phyloP scores from a whole-genome alignment of 2,113 vertebrate species.

The Leptobrachium ailaonicum region DNA sequence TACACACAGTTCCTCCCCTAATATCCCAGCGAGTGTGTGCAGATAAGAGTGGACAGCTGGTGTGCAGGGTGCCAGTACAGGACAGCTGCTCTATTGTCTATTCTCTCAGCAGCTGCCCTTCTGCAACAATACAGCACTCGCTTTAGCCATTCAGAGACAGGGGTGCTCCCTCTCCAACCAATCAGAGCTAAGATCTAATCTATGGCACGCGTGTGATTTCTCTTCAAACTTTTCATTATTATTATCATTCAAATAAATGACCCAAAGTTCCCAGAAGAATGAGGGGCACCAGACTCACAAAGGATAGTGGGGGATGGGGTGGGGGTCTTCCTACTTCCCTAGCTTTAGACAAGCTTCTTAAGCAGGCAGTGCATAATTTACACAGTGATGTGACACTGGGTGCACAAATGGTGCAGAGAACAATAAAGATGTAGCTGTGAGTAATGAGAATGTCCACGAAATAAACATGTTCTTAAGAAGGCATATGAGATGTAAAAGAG shows the following conservation, averaged over 20 bases:
- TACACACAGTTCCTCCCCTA: conserved; percentile 82
- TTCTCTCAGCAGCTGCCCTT: conserved; percentile 87
- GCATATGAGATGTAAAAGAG: neutral
- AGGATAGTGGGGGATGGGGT: conserved; percentile 45
- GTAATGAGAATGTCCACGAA: conserved; percentile 17
- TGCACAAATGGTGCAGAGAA: conserved; percentile 37
- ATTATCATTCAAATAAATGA: conserved; percentile 77
- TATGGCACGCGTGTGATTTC: conserved; percentile 92
- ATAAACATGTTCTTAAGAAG: conserved; percentile 8
- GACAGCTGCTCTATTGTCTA: conserved; percentile 99
- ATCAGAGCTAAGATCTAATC: conserved; percentile 85
- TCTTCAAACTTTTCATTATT: conserved; percentile 81
- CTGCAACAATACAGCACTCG: conserved; percentile 87
- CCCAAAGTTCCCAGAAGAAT: conserved; percentile 65
- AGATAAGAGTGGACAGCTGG: conserved; percentile 99
- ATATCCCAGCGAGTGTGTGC: conserved; percentile 90
- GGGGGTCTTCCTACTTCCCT: conserved; percentile 57
- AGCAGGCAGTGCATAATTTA: conserved; percentile 57
- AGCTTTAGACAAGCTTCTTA: conserved; percentile 68
- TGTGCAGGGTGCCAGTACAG: conserved; percentile 94
- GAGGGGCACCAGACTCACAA: conserved; percentile 31
- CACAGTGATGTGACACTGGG: conserved; percentile 42
- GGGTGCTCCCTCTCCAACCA: conserved; percentile 68
- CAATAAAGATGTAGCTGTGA: conserved; percentile 19
- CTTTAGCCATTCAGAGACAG: conserved; percentile 78